Percentiles rank a stretch among this genome's conserved stretches.
These are phyloP conservation scores for Pammene aurita DNA, from an alignment of 2,888 invertebrate species.

Conservation along the genomic window DNA sequence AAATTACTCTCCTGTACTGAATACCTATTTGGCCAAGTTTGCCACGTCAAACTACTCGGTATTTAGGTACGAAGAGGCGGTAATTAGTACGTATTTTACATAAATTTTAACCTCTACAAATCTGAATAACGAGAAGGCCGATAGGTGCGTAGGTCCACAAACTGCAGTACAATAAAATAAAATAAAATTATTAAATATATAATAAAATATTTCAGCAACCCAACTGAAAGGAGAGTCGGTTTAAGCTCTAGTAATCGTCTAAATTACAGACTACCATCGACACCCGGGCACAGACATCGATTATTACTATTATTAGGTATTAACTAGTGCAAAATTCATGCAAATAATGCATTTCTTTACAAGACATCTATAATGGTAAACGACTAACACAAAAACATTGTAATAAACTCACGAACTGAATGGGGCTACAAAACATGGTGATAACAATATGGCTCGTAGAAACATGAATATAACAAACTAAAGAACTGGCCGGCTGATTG, in stretches of 20 bases:
- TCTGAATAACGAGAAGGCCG: background rate
- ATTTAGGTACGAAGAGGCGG: constrained; percentile 4
- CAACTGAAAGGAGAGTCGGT: too few species aligned
- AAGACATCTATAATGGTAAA: constrained; percentile 10
- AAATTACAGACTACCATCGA: too few species aligned
- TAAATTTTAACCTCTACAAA: background rate
- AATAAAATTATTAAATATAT: too few species aligned
- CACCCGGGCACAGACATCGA: too few species aligned
- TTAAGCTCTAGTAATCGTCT: too few species aligned
- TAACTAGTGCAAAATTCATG: background rate
- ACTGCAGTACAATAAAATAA: too few species aligned
- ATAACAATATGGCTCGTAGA: constrained; percentile 75
- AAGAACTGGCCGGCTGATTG: constrained; percentile 78
- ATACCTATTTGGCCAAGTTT: constrained; percentile 64
- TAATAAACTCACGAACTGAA: constrained; percentile 54
- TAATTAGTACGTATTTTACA: constrained; percentile 2
- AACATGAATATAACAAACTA: constrained; percentile 82
- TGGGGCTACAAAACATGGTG: constrained; percentile 66
- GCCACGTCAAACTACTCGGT: constrained; percentile 3
- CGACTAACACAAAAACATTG: constrained; percentile 28
- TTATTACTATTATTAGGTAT: too few species aligned
- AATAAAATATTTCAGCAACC: too few species aligned
- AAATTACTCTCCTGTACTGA: constrained; percentile 81
- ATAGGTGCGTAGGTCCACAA: too few species aligned
- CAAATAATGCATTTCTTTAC: constrained; percentile 11